phyloP scores from a whole-genome alignment of 2,113 vertebrate genomes.

The Heterocephalus glaber region DNA sequence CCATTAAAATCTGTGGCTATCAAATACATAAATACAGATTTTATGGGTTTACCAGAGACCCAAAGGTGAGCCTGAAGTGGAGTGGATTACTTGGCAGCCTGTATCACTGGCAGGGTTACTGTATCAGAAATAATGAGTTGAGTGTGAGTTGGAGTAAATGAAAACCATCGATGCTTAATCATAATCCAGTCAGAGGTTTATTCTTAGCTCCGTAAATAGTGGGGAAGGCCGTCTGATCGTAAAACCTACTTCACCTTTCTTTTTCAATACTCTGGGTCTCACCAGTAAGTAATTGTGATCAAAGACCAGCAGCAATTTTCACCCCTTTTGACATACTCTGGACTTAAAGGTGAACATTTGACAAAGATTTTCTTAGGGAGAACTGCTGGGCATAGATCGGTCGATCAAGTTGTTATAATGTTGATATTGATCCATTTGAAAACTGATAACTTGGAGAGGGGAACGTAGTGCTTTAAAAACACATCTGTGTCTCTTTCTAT shows the following conservation, averaged over 20 bases:
- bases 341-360: not conserved
- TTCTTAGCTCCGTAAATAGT: not conserved
- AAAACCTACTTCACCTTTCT: conserved; percentile 9
- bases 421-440: not conserved
- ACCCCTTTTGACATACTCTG: not conserved
- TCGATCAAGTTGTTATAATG: not conserved
- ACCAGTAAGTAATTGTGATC: conserved; percentile 17
- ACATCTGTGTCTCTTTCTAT: not conserved
- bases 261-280: not conserved
- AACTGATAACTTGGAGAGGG: not conserved
- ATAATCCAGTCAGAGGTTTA: conserved; percentile 33
- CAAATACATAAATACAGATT: conserved; percentile 44
- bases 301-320: conserved; percentile 15
- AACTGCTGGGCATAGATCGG: not conserved
- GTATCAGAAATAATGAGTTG: conserved; percentile 59
- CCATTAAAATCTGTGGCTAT: conserved; percentile 53
- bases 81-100: conserved; percentile 47
- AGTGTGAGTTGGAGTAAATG: conserved; percentile 68
- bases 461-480: not conserved
- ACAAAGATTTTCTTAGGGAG: not conserved
- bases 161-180: conserved; percentile 63
- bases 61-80: conserved; percentile 64
- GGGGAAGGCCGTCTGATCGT: conserved; percentile 11
- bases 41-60: conserved; percentile 58
- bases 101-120: conserved; percentile 47